Base-by-base conservation (phyloP, 2,888 invertebrate genomes). In the Melieria crassipennis region DNA sequence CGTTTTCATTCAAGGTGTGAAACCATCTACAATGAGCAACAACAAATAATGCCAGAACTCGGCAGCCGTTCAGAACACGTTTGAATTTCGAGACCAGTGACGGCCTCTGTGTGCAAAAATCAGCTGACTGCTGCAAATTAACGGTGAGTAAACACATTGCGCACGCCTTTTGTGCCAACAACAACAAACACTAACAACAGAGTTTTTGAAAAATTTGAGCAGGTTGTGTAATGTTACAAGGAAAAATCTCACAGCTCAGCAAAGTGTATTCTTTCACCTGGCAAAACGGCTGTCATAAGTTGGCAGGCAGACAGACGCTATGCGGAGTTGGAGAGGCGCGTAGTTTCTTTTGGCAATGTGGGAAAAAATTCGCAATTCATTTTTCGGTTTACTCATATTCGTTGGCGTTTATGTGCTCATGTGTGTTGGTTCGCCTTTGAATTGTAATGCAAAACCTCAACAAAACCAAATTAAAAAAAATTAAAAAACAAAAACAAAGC, bases 321-420 rank as follows among this genome's bases (percentile, higher is more conserved):
- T 30, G 47, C 46, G 16, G 65, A 47, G 55, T 65, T 65, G 16
- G 55, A 65, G 13, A 58, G 48, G 60, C 52, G 10, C 42, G 52
- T 52, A 45, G 65, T 57, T 56, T n/a, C 11, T 43, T 9, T 7
- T 55, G 13, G 10, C 43, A 82, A 81, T 82, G 83, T 82, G 83
- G 82, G 82, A 82, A 83, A 81, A 30, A 80, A 79, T 79, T 79
- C 81, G 78, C 78, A 82, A 80, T 81, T 82, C 78, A 82, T 79
- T 83, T 82, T 72, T 73, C 65, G 67, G 45, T 65, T 68, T 42
- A 10, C n/a, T 16, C 13, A 48, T 52, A 43, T 52, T 64, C 52
- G 64, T 52, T 64, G 43, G 43, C 43, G 43, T 58, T 13, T 48
- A 11, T 61, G 10, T 46, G 47, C n/a, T 11, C n/a, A 6, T 62